These are phyloP conservation scores for Ips nitidus DNA, from an alignment of 1,140 invertebrate genomes.

Conservation along the genomic window DNA sequence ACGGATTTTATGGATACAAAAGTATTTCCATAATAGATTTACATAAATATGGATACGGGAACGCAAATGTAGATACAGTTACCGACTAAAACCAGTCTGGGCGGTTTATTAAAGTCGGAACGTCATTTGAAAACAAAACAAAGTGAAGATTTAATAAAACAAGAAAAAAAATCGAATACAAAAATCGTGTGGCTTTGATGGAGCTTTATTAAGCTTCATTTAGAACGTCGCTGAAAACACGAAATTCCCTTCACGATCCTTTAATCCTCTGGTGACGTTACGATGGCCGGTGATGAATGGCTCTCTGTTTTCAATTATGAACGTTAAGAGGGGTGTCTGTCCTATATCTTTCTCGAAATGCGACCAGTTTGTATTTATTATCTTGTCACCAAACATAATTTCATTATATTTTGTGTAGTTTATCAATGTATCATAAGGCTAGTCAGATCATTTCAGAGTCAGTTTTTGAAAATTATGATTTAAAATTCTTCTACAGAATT, in stretches of 20 bases:
- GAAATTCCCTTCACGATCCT: neutral
- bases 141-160: no score
- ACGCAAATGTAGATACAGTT: neutral
- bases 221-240: neutral
- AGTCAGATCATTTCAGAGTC: no score
- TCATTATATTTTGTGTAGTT: no score
- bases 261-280: constrained; percentile 12
- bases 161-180: no score
- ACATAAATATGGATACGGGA: neutral
- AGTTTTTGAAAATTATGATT: no score
- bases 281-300: constrained; percentile 9
- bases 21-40: constrained; percentile 6
- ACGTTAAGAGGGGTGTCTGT: constrained; percentile 6
- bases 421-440: no score
- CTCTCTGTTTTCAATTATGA: constrained; percentile 12
- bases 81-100: no score
- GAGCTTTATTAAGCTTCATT: constrained; percentile 19
- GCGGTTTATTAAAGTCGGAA: no score
- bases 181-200: neutral
- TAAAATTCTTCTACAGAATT: no score
- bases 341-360: neutral
- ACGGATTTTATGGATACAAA: neutral
- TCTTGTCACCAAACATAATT: no score
- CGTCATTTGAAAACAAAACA: no score
- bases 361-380: neutral